Evolutionary conservation across 2,113 vertebrate species (phyloP).

Genomic region (Ciconia maguari): DNA sequence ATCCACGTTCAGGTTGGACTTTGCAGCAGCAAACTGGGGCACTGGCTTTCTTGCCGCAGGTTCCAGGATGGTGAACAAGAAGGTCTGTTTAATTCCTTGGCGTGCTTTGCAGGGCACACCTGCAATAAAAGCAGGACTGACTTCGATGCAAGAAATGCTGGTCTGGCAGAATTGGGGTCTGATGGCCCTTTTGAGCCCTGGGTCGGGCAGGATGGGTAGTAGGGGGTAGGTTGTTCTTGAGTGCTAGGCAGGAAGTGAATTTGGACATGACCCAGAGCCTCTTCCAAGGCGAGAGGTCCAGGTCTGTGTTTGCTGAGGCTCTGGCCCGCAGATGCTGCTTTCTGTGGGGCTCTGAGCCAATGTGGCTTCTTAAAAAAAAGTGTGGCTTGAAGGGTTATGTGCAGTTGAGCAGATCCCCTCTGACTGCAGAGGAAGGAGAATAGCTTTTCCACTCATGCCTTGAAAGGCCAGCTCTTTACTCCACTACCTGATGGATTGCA

Average conservation of each 20-base stretch:
- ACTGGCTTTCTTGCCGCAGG: not conserved
- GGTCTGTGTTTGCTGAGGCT: not conserved
- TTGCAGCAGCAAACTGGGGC: not conserved
- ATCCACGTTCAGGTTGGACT: not conserved
- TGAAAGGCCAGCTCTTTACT: not conserved
- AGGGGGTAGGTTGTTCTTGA: no score
- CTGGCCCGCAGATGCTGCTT: not conserved
- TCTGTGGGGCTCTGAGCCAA: not conserved
- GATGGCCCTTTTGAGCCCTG: not conserved
- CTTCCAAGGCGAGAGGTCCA: not conserved
- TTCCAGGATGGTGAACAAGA: fast-evolving
- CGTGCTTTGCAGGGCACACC: not conserved
- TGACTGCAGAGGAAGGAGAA: not conserved
- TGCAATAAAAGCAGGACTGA: not conserved
- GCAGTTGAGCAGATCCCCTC: not conserved
- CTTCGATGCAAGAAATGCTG: not conserved
- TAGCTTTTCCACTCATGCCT: not conserved
- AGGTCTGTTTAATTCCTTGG: not conserved
- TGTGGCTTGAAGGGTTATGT: not conserved
- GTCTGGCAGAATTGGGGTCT: not conserved
- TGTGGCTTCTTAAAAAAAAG: not conserved
- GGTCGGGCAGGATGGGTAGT: fast-evolving
- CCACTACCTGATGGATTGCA: not conserved
- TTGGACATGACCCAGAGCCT: not conserved
- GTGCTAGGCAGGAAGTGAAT: not conserved